phyloP scores from a whole-genome alignment of 2,888 invertebrate species.

The Pycnomerus fuliginosus region DNA sequence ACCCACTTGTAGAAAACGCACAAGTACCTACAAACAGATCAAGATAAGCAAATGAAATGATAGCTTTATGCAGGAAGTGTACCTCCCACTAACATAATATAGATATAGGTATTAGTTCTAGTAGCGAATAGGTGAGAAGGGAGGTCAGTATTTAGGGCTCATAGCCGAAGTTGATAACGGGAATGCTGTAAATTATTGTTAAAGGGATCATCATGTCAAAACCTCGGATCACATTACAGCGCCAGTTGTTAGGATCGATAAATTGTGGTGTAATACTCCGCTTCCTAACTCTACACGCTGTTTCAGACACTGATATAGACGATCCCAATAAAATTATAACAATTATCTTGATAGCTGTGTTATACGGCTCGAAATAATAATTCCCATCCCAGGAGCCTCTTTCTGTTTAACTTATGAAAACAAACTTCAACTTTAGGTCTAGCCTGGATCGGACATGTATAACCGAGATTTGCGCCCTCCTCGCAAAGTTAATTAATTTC shows the following conservation, averaged over 20 bases:
- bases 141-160: too few relatives aligned
- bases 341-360: slow-evolving; percentile 16
- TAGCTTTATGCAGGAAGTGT: too few relatives aligned
- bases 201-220: slow-evolving; percentile 40
- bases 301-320: slow-evolving; percentile 23
- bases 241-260: slow-evolving; percentile 35
- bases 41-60: too few relatives aligned
- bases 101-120: too few relatives aligned
- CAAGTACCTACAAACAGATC: too few relatives aligned
- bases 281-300: slow-evolving; percentile 21
- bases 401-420: slow-evolving; percentile 12
- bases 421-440: slow-evolving; percentile 9
- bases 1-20: too few relatives aligned
- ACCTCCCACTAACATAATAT: too few relatives aligned
- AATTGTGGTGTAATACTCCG: slow-evolving; percentile 27
- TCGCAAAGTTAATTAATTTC: slow-evolving; percentile 13
- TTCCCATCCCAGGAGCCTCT: too few relatives aligned
- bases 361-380: slow-evolving; percentile 13
- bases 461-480: slow-evolving; percentile 4
- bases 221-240: slow-evolving; percentile 36
- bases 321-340: slow-evolving; percentile 22
- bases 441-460: slow-evolving; percentile 9
- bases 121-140: too few relatives aligned
- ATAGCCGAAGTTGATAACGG: too few relatives aligned
- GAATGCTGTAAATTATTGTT: slow-evolving; percentile 42